These are phyloP conservation scores for zebrafish (Danio rerio) DNA, from an alignment of 2,113 vertebrate species.

Conservation along the genomic window GRCz12tu NC_133186.1:25619501-25620000, in stretches of 20 bases:
- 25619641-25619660: neutral
- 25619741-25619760: slow-evolving; percentile 28
- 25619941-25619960: neutral
- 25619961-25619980: neutral
- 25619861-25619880: slow-evolving; percentile 34
- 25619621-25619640: neutral
- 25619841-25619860: slow-evolving; percentile 65
- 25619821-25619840: neutral
- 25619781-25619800: slow-evolving; percentile 48
- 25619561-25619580: slow-evolving; percentile 33
- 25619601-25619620: neutral
- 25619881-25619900: neutral
- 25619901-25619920: neutral
- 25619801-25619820: slow-evolving; percentile 42
- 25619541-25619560: neutral
- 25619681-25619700: slow-evolving; percentile 30
- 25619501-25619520: too few relatives aligned
- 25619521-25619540: neutral
- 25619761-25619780: slow-evolving; percentile 40
- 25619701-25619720: slow-evolving; percentile 40
- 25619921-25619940: neutral
- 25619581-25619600: slow-evolving; percentile 32
- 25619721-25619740: slow-evolving; percentile 26
- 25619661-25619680: neutral
- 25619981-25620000: neutral